A percentile compares a stretch with the other conserved stretches of the same genome.
phyloP scores from a whole-genome alignment of 2,888 invertebrate genomes.

The Acanthosoma haemorrhoidale region DNA sequence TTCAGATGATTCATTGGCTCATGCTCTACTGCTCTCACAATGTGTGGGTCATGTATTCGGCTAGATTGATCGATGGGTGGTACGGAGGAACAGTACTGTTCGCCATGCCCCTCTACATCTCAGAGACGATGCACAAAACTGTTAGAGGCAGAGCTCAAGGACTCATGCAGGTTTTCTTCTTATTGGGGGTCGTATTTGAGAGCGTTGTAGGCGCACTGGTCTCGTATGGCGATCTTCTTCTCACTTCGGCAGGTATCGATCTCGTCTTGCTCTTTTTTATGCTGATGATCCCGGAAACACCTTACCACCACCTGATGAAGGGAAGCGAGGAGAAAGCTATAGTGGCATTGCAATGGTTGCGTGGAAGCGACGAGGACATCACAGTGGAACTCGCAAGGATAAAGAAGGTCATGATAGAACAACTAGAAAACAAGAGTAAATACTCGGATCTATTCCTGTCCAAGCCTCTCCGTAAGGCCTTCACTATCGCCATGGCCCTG shows the following conservation, averaged over 20 bases:
- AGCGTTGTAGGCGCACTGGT: constrained; percentile 47
- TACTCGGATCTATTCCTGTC: neutral
- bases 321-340: neutral
- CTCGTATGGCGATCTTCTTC: constrained; percentile 17
- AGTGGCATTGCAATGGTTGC: constrained; percentile 6
- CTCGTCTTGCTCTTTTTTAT: neutral
- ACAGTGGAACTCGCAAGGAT: neutral
- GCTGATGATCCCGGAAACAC: constrained; percentile 22
- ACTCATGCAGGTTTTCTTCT: constrained; percentile 45
- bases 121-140: constrained; percentile 5
- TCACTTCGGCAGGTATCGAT: neutral
- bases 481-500: neutral
- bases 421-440: neutral
- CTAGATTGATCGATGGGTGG: constrained; percentile 16
- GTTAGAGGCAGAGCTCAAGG: constrained; percentile 26
- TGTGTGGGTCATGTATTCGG: neutral
- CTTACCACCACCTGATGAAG: constrained; percentile 16
- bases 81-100: constrained; percentile 9
- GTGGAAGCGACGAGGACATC: neutral
- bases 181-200: constrained; percentile 46
- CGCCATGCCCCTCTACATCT: constrained; percentile 18
- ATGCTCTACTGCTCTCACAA: constrained; percentile 14
- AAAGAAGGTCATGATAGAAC: neutral
- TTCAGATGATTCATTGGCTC: constrained; percentile 11
- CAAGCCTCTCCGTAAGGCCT: neutral